These are phyloP conservation scores for Oryctes rhinoceros DNA, from an alignment of 1,140 invertebrate genomes.

Conservation along the genomic window DNA sequence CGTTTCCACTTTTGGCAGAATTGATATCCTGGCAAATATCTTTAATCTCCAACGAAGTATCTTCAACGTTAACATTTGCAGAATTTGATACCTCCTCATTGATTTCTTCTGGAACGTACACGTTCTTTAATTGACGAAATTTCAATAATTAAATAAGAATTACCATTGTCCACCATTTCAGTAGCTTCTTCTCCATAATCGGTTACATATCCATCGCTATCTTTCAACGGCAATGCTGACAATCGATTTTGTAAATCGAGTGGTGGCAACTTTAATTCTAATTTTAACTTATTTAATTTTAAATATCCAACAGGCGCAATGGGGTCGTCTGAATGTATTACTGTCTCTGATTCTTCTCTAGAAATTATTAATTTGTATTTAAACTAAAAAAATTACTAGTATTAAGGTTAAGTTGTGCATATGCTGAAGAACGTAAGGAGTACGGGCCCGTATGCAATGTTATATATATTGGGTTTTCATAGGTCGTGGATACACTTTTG, in stretches of 20 bases:
- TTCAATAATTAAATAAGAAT: neutral
- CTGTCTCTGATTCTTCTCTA: conserved; percentile 87
- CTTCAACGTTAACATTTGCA: conserved; percentile 56
- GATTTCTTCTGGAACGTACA: neutral
- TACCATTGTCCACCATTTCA: conserved; percentile 56
- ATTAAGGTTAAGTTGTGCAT: too few relatives aligned
- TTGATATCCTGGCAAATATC: conserved; percentile 59
- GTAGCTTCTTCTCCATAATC: conserved; percentile 66
- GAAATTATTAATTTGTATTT: conserved; percentile 16
- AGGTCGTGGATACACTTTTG: too few relatives aligned
- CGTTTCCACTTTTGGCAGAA: conserved; percentile 72
- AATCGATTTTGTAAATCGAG: conserved; percentile 62
- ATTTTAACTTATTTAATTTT: conserved; percentile 82
- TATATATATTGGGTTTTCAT: too few relatives aligned
- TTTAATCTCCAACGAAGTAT: conserved; percentile 44
- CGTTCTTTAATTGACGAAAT: too few relatives aligned
- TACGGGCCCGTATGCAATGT: too few relatives aligned
- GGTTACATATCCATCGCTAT: conserved; percentile 66
- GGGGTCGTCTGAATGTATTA: conserved; percentile 89
- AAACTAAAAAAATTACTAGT: conserved; percentile 5
- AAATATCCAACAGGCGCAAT: conserved; percentile 94
- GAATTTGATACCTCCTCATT: conserved; percentile 48
- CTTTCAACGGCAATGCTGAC: conserved; percentile 65
- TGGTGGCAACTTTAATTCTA: conserved; percentile 71
- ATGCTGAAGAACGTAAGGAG: too few relatives aligned